Conservation (phyloP, 2,113 vertebrate species). For the Turnix velox region DNA sequence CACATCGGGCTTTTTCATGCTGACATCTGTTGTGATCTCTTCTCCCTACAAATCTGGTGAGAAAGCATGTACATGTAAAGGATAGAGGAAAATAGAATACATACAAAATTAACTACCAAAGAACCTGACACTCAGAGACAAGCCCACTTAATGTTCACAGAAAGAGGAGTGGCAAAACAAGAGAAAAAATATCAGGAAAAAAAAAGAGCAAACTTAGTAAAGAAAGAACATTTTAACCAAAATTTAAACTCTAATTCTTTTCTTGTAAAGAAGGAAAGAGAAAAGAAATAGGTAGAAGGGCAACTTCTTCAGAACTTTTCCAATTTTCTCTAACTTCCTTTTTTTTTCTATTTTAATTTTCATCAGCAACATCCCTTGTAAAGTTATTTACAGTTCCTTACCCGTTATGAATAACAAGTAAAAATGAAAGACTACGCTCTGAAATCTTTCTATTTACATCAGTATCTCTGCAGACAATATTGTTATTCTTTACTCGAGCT, state of each 20-base stretch:
- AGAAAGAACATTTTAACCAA: neutral
- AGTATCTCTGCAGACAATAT: conserved; percentile 7
- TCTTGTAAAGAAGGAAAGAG: neutral
- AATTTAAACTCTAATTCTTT: neutral
- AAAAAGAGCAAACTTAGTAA: neutral
- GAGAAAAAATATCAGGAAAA: accelerated
- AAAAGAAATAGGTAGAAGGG: neutral
- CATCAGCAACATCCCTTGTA: neutral
- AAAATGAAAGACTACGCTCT: neutral
- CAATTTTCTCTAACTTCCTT: neutral
- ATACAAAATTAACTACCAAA: neutral
- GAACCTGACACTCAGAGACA: neutral
- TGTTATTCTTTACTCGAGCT: conserved; percentile 41
- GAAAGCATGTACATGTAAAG: neutral
- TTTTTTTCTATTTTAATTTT: neutral
- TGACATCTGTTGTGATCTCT: neutral
- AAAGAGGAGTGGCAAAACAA: neutral
- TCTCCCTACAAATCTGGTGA: neutral
- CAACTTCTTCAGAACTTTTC: neutral
- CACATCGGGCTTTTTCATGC: neutral
- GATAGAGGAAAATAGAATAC: neutral
- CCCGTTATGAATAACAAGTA: conserved; percentile 33
- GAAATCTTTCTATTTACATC: conserved; percentile 35
- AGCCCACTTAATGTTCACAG: neutral
- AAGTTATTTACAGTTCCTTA: conserved; percentile 41